These are phyloP conservation scores for Orthosia gothica DNA, from an alignment of 2,888 invertebrate species.

Conservation along the genomic window DNA sequence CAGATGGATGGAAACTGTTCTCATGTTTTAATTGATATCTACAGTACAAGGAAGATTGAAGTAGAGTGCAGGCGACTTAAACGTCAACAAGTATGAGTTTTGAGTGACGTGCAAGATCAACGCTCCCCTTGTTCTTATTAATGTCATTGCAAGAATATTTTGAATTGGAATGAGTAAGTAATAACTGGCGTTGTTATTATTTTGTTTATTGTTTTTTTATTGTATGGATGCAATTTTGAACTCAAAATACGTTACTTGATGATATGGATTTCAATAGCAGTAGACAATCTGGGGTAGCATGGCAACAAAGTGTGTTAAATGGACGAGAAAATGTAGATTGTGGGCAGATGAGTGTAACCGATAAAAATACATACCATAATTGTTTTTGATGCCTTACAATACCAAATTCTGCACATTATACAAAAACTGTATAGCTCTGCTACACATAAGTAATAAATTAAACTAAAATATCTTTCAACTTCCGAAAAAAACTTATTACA, in stretches of 20 bases:
- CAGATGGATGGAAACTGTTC: constrained; percentile 54
- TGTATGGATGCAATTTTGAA: constrained; percentile 9
- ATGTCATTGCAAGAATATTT: constrained; percentile 46
- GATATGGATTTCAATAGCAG: not conserved
- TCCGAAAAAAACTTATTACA: constrained; percentile 6
- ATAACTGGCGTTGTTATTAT: constrained; percentile 21
- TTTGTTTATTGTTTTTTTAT: constrained; percentile 23
- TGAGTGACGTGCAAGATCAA: constrained; percentile 4
- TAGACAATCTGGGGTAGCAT: not conserved
- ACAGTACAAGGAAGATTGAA: constrained; percentile 47
- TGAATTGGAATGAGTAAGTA: constrained; percentile 44
- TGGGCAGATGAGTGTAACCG: not conserved
- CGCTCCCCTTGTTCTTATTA: constrained; percentile 47
- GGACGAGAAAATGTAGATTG: not conserved
- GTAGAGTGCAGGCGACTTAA: not conserved
- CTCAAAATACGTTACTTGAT: not conserved
- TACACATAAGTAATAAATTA: not conserved
- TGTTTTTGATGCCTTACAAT: not conserved
- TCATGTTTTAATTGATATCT: constrained; percentile 64
- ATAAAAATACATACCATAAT: not conserved
- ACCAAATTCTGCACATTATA: not conserved
- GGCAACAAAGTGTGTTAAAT: not conserved
- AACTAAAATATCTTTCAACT: constrained; percentile 5
- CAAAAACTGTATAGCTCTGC: not conserved
- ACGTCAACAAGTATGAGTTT: constrained; percentile 35